Conservation (phyloP, 2,797 vertebrate species). For the Antennarius maculatus region DNA sequence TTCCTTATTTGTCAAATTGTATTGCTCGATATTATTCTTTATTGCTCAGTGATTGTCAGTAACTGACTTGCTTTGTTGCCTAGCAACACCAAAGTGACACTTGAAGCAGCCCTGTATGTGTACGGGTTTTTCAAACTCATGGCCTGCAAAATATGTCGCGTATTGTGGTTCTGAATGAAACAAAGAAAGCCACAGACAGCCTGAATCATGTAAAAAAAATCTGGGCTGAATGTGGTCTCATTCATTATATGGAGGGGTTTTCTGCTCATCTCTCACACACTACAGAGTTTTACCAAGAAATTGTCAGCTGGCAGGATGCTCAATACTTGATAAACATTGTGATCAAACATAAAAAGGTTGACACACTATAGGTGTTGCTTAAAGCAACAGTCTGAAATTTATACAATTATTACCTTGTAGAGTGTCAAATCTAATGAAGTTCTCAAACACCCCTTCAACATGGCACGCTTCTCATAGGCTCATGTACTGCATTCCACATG, state of each 20-base stretch:
- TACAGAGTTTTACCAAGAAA: conserved; percentile 52
- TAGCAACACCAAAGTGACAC: conserved; percentile 51
- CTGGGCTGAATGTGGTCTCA: neutral
- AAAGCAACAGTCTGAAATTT: conserved; percentile 32
- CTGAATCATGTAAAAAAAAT: conserved; percentile 13
- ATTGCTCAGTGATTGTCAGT: conserved; percentile 36
- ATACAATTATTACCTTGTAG: conserved; percentile 2
- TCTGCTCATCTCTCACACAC: conserved; percentile 38
- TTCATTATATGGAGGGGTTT: conserved; percentile 34
- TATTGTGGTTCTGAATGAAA: conserved; percentile 35
- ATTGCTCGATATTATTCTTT: conserved; percentile 32
- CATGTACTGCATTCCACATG: too few relatives aligned
- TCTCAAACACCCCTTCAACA: neutral
- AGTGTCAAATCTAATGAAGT: conserved; percentile 1
- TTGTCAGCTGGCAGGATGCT: conserved; percentile 65
- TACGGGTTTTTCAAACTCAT: conserved; percentile 53
- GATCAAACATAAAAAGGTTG: conserved; percentile 61
- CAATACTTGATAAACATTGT: conserved; percentile 70
- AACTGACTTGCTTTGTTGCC: conserved; percentile 46
- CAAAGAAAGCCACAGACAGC: conserved; percentile 4
- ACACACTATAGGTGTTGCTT: conserved; percentile 37
- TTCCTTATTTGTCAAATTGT: conserved; percentile 36
- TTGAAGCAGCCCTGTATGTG: conserved; percentile 20
- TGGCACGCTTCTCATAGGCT: neutral
- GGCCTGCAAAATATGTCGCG: conserved; percentile 23